phyloP scores from a whole-genome alignment of 2,113 vertebrate species.

The Dascyllus trimaculatus region DNA sequence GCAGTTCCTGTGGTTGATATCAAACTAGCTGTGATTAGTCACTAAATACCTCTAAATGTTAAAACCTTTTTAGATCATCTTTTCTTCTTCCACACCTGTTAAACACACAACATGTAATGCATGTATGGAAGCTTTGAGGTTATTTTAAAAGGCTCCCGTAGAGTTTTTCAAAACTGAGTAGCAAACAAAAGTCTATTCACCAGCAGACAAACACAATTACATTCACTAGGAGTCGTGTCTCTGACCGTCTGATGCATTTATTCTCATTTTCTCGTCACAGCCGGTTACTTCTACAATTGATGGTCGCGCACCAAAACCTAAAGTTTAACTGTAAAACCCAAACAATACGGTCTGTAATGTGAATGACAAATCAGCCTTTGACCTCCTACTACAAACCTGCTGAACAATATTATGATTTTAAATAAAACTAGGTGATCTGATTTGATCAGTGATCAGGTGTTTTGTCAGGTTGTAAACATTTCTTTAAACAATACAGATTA shows the following conservation, averaged over 20 bases:
- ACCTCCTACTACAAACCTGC: neutral
- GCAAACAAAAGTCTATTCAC: neutral
- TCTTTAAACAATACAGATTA: conserved; percentile 28
- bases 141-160: neutral
- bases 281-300: neutral
- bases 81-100: neutral
- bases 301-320: neutral
- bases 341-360: neutral
- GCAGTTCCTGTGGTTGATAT: too few relatives aligned
- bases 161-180: neutral
- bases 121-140: neutral
- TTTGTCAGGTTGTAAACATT: neutral
- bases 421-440: neutral
- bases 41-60: neutral
- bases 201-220: neutral
- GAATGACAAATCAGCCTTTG: neutral
- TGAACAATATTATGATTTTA: too few relatives aligned
- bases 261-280: too few relatives aligned
- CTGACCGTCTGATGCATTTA: neutral
- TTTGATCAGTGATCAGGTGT: conserved; percentile 4
- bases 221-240: neutral
- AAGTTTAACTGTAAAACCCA: neutral
- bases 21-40: neutral
- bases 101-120: neutral
- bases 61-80: neutral